Conservation (phyloP, 2,113 vertebrate species). For the Cyanocitta stelleri region DNA sequence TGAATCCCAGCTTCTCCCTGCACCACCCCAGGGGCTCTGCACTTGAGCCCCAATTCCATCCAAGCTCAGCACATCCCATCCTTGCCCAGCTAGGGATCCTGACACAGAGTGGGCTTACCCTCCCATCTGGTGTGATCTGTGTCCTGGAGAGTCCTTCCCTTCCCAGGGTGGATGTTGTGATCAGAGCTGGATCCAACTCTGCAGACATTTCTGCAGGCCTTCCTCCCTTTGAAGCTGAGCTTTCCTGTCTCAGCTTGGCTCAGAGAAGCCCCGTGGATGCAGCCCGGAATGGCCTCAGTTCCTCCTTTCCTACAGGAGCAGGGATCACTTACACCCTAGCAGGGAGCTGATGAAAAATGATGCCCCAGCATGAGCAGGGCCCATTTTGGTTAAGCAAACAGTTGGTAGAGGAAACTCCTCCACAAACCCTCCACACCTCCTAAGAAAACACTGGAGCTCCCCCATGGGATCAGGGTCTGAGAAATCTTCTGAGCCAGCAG, state of each 20-base stretch:
- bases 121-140: neutral
- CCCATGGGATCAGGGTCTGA: neutral
- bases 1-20: neutral
- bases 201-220: neutral
- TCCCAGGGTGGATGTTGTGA: neutral
- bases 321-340: conserved; percentile 1
- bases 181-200: neutral
- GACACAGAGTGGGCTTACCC: neutral
- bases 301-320: neutral
- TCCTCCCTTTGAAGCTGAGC: neutral
- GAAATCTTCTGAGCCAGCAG: neutral
- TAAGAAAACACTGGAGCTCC: neutral
- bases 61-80: neutral
- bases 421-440: neutral
- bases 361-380: neutral
- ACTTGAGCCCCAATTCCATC: neutral
- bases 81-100: neutral
- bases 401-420: neutral
- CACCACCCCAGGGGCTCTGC: neutral
- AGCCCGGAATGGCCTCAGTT: neutral
- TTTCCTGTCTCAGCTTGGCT: neutral
- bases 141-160: neutral
- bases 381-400: conserved; percentile 42
- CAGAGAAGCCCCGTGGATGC: neutral
- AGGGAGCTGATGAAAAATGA: conserved; percentile 1